A percentile compares a stretch with the other conserved stretches of the same genome.
These are phyloP conservation scores for Melangyna quadrimaculata DNA, from an alignment of 2,888 invertebrate genomes.

Conservation along the genomic window DNA sequence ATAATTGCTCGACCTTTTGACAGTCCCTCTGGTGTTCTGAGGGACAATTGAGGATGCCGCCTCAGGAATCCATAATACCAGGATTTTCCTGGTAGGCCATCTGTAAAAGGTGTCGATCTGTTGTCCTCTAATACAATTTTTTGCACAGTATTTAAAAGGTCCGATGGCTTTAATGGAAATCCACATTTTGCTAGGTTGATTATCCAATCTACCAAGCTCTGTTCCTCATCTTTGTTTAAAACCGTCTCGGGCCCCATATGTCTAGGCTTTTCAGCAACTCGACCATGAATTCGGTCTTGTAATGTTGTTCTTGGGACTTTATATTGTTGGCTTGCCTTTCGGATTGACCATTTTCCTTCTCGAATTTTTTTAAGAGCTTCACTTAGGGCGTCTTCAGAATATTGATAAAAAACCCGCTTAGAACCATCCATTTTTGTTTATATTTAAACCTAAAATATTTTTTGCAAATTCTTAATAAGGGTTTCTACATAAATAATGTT, in stretches of 20 bases:
- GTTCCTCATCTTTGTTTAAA: neutral
- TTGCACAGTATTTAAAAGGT: neutral
- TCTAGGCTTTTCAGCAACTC: no score
- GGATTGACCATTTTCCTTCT: neutral
- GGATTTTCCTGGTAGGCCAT: neutral
- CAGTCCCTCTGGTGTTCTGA: conserved; percentile 40
- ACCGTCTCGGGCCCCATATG: neutral
- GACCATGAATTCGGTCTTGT: no score
- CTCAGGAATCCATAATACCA: conserved; percentile 42
- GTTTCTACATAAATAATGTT: no score
- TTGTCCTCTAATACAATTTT: neutral
- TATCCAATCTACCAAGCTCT: neutral
- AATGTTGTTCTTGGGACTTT: no score
- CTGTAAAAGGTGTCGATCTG: neutral
- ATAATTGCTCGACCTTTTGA: conserved; percentile 30
- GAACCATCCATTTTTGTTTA: no score
- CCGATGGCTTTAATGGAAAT: neutral
- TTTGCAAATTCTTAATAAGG: no score
- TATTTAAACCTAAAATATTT: no score
- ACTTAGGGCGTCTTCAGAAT: no score
- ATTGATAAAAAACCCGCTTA: no score
- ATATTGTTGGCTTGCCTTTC: no score
- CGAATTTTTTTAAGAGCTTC: no score
- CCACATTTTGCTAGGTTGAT: neutral
- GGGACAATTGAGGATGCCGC: conserved; percentile 12